phyloP scores from a whole-genome alignment of 2,888 invertebrate species.

The Ornithoptera priamus region DNA sequence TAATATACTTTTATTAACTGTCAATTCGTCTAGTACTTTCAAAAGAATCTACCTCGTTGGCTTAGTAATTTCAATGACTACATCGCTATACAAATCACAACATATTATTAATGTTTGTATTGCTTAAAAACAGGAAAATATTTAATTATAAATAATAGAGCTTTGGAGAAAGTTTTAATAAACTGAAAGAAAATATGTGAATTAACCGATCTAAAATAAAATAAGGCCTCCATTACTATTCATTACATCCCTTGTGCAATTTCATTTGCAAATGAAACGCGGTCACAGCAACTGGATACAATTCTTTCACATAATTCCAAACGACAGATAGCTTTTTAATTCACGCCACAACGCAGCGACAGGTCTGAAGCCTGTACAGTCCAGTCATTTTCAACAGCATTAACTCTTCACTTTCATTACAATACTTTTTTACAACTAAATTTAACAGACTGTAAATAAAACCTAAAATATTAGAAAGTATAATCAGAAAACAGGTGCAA shows the following conservation, averaged over 20 bases:
- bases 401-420: not conserved
- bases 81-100: not conserved
- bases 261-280: conserved; percentile 13
- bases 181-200: not conserved
- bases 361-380: not conserved
- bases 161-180: not conserved
- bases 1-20: not conserved
- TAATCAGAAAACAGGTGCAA: no score
- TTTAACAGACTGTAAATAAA: not conserved
- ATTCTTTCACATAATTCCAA: conserved; percentile 19
- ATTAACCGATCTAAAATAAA: not conserved
- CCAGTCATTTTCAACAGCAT: not conserved
- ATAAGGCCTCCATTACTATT: conserved; percentile 8
- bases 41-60: not conserved
- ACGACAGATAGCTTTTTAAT: conserved; percentile 21
- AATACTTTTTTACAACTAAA: not conserved
- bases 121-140: not conserved
- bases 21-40: not conserved
- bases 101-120: not conserved
- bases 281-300: conserved; percentile 21
- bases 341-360: not conserved
- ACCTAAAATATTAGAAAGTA: no score
- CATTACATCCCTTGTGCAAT: conserved; percentile 13
- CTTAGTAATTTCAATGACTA: not conserved
- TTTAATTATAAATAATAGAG: not conserved